Conservation (phyloP, 2,797 vertebrate species). For the Sitta carolinensis region DNA sequence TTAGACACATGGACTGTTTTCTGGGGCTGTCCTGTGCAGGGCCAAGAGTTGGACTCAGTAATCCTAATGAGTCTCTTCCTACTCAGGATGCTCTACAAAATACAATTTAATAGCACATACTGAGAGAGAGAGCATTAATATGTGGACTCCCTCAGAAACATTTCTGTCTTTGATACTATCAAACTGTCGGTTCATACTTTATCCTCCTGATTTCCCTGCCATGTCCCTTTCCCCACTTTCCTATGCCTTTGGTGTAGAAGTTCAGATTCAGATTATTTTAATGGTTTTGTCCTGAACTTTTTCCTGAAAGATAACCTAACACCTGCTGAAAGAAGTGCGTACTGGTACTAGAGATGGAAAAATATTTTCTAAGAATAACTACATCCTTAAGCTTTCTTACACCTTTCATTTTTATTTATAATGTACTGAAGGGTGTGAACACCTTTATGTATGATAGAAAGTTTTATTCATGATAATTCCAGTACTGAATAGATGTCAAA, state of each 20-base stretch:
- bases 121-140: not conserved
- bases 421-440: not conserved
- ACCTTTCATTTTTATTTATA: not conserved
- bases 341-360: not conserved
- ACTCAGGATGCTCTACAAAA: not conserved
- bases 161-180: not conserved
- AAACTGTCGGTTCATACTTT: not conserved
- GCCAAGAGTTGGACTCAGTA: accelerated
- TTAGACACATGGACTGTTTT: not conserved
- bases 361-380: not conserved
- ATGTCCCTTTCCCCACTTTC: not conserved
- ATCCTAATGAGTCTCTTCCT: not conserved
- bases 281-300: not conserved
- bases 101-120: not conserved
- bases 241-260: not conserved
- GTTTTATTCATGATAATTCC: not conserved
- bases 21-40: too few relatives aligned
- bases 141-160: not conserved
- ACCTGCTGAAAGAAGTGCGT: not conserved
- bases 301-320: not conserved
- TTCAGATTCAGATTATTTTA: not conserved
- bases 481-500: not conserved
- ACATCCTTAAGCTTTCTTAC: not conserved
- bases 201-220: not conserved
- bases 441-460: not conserved